A percentile compares a stretch with the other conserved stretches of the same genome.
Conservation (phyloP, 1,140 invertebrate species). For the Polypedilum pembai region DNA sequence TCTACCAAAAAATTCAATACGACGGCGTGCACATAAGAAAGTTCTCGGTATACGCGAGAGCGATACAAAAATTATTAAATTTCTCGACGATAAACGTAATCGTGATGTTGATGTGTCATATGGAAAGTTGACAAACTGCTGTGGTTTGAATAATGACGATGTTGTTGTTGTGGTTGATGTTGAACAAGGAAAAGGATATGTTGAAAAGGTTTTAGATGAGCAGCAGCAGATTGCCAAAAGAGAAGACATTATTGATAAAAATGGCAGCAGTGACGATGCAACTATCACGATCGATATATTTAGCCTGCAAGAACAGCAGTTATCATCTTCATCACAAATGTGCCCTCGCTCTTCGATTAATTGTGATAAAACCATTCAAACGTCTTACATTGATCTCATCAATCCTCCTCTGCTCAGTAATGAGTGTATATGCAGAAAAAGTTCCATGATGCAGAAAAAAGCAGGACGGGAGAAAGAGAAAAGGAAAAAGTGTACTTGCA, state of each 20-base stretch:
- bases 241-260: neutral
- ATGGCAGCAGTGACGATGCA: neutral
- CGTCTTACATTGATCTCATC: neutral
- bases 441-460: neutral
- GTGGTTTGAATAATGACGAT: neutral
- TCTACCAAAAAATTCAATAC: neutral
- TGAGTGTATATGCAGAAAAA: neutral
- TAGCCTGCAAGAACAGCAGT: neutral
- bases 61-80: conserved; percentile 26
- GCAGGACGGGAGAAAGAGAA: neutral
- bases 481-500: conserved; percentile 5
- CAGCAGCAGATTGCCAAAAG: too few relatives aligned
- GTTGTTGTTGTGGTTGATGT: neutral
- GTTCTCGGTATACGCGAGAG: neutral
- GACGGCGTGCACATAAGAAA: neutral
- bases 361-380: conserved; percentile 25
- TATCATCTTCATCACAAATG: neutral
- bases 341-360: neutral
- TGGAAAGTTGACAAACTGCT: conserved; percentile 20
- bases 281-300: neutral
- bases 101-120: neutral
- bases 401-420: neutral
- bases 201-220: too few relatives aligned
- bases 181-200: neutral
- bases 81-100: conserved; percentile 12